Evolutionary conservation across 2,797 vertebrate species (phyloP).

Genomic region (Agapornis canus): DNA sequence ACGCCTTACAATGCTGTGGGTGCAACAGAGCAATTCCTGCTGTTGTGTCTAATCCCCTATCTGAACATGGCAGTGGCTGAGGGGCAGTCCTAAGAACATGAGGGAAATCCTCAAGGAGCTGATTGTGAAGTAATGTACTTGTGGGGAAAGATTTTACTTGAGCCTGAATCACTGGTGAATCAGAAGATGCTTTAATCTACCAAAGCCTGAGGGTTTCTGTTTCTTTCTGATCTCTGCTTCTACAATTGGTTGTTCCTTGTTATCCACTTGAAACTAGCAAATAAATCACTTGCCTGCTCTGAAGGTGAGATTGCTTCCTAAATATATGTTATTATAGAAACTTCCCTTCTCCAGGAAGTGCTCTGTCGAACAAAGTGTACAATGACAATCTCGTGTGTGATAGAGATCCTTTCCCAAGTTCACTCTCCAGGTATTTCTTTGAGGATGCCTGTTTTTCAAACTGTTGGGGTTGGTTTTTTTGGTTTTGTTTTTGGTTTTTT

Average conservation of each 20-base stretch:
- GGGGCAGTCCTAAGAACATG: not conserved
- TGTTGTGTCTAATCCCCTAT: not conserved
- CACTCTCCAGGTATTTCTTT: not conserved
- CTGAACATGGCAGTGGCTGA: not conserved
- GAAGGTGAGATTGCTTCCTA: not conserved
- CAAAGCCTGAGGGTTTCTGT: not conserved
- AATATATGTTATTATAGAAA: not conserved
- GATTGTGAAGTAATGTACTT: not conserved
- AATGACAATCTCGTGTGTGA: fast-evolving
- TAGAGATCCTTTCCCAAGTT: not conserved
- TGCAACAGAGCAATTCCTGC: not conserved
- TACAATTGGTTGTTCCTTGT: not conserved
- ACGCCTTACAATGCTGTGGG: not conserved
- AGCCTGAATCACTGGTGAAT: not conserved
- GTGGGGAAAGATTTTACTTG: not conserved
- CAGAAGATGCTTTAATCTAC: not conserved
- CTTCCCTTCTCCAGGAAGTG: not conserved
- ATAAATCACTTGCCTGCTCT: not conserved
- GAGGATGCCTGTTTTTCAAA: not conserved
- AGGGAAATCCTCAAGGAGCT: not conserved
- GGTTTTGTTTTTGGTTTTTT: not conserved
- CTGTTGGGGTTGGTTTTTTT: not conserved
- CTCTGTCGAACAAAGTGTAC: not conserved
- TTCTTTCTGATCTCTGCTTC: not conserved
- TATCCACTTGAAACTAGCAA: not conserved